Evolutionary conservation across 2,797 vertebrate species (phyloP).

Genomic region (Aselliscus stoliczkanus): DNA sequence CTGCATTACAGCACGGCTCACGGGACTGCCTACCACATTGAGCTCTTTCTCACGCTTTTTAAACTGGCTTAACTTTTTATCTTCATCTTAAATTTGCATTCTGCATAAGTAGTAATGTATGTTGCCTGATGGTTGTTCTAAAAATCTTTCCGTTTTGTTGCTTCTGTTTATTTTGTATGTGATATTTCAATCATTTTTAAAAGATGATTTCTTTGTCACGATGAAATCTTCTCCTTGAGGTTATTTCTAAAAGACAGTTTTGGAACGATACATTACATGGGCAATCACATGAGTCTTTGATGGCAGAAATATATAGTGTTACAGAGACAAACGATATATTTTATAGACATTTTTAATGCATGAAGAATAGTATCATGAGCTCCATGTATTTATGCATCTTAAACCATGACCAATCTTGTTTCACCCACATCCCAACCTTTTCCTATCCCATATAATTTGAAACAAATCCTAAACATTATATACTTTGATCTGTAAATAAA

Average conservation of each 20-base stretch:
- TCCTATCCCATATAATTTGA: not conserved
- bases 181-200: not conserved
- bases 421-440: not conserved
- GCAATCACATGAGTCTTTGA: not conserved
- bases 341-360: not conserved
- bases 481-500: slow-evolving; percentile 18
- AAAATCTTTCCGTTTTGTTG: not conserved
- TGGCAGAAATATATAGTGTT: not conserved
- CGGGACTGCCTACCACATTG: not conserved
- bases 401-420: not conserved
- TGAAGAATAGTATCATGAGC: not conserved
- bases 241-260: not conserved
- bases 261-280: not conserved
- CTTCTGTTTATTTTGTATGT: not conserved
- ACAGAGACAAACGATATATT: not conserved
- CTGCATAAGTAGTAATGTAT: not conserved
- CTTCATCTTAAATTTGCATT: not conserved
- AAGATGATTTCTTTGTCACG: not conserved
- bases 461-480: not conserved
- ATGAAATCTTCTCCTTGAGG: not conserved
- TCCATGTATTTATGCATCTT: not conserved
- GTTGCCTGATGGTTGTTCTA: not conserved
- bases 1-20: not conserved
- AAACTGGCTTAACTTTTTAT: not conserved
- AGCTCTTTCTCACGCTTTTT: not conserved